Evolutionary conservation across 2,888 invertebrate species (phyloP).

Genomic region (Cephonodes hylas): DNA sequence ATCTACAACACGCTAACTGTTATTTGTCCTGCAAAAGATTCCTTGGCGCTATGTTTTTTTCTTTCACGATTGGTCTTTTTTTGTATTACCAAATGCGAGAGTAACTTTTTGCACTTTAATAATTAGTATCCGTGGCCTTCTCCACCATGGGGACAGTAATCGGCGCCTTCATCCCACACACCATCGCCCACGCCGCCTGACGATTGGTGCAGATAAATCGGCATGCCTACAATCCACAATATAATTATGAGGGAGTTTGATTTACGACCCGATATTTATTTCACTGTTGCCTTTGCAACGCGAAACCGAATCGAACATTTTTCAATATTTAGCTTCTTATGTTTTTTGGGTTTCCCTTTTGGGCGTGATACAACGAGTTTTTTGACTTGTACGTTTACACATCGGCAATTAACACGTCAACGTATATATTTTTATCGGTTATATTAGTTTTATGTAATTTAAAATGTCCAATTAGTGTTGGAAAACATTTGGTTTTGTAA

Average conservation of each 20-base stretch:
- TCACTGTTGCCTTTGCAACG: conserved; percentile 41
- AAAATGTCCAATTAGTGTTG: neutral
- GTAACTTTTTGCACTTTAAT: neutral
- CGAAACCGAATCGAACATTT: conserved; percentile 15
- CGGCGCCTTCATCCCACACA: neutral
- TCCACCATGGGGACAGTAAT: neutral
- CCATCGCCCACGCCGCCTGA: neutral
- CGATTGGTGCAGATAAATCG: neutral
- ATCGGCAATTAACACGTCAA: conserved; percentile 24
- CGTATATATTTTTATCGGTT: conserved; percentile 13
- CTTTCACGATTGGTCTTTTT: neutral
- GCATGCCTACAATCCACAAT: conserved; percentile 19
- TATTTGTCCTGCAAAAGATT: no score
- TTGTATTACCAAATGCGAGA: neutral
- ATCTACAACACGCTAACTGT: no score
- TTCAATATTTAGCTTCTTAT: conserved; percentile 7
- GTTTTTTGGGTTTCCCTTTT: conserved; percentile 12
- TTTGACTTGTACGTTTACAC: conserved; percentile 22
- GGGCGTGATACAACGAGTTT: conserved; percentile 17
- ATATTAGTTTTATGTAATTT: neutral
- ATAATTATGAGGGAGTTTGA: conserved; percentile 61
- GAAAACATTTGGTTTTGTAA: neutral
- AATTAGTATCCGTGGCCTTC: neutral
- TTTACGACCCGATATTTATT: conserved; percentile 48
- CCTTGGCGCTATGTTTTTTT: no score